These are phyloP conservation scores for Magallana ariakensis DNA, from an alignment of 1,140 invertebrate genomes.

Conservation along the genomic window DNA sequence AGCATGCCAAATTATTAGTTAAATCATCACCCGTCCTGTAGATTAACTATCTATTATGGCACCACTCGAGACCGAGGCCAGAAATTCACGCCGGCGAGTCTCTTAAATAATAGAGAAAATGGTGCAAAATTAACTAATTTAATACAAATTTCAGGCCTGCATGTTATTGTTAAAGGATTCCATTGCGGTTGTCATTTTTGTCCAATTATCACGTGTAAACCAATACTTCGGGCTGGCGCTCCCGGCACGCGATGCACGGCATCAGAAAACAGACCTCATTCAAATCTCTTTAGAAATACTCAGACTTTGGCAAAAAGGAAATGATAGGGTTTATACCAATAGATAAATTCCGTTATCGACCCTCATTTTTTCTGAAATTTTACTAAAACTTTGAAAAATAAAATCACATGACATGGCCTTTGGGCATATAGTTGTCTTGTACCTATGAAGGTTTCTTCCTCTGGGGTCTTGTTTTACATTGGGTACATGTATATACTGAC, in stretches of 20 bases:
- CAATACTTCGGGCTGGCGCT: conserved; percentile 19
- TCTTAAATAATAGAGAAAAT: conserved; percentile 40
- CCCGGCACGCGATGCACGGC: neutral
- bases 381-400: too few species aligned
- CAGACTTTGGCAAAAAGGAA: neutral
- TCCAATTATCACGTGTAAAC: conserved; percentile 37
- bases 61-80: neutral
- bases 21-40: conserved; percentile 12
- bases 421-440: too few species aligned
- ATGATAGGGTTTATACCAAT: too few species aligned
- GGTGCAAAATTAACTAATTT: conserved; percentile 43
- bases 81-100: neutral
- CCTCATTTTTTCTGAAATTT: too few species aligned
- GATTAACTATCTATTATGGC: conserved; percentile 38
- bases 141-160: conserved; percentile 23
- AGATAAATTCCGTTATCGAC: too few species aligned
- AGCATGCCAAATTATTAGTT: conserved; percentile 42
- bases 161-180: conserved; percentile 24
- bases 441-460: too few species aligned
- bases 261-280: neutral
- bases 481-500: too few species aligned
- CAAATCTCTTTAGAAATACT: neutral
- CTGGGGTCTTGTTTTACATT: too few species aligned
- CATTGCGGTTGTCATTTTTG: conserved; percentile 28
- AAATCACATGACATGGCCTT: too few species aligned